Conservation (phyloP, 2,888 invertebrate species). For the Diarsia dahlii region DNA sequence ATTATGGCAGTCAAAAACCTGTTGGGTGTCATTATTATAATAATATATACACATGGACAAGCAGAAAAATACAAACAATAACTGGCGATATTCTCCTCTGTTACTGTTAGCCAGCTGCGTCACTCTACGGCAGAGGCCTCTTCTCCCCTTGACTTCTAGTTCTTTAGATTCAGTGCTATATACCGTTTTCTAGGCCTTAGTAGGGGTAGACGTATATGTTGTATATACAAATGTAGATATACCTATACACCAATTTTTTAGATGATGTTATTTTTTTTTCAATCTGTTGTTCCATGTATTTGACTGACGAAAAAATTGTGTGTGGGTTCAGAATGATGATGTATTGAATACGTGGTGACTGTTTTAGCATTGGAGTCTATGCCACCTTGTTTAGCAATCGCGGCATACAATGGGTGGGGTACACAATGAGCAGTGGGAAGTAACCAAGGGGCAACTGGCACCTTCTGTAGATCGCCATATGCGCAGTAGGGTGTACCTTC, state of each 20-base stretch:
- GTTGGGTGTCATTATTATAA: neutral
- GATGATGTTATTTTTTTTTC: no score
- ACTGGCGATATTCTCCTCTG: neutral
- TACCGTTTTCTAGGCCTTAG: no score
- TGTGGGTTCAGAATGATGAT: no score
- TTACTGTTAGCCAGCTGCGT: neutral
- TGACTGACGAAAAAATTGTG: no score
- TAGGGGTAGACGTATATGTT: no score
- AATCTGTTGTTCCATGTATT: no score
- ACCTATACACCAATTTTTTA: no score
- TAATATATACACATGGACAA: neutral
- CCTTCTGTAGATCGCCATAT: neutral
- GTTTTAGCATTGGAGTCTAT: no score
- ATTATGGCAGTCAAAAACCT: neutral
- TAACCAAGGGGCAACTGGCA: neutral
- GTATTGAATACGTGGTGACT: no score
- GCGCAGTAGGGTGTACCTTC: neutral
- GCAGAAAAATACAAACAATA: neutral
- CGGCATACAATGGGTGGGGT: no score
- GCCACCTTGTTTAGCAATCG: neutral
- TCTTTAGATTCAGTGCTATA: neutral
- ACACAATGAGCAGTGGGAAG: neutral
- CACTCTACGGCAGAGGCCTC: rapidly evolving
- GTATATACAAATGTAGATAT: no score
- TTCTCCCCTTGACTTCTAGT: neutral